phyloP scores from a whole-genome alignment of 2,888 invertebrate species.

The Drosophila mettleri region DNA sequence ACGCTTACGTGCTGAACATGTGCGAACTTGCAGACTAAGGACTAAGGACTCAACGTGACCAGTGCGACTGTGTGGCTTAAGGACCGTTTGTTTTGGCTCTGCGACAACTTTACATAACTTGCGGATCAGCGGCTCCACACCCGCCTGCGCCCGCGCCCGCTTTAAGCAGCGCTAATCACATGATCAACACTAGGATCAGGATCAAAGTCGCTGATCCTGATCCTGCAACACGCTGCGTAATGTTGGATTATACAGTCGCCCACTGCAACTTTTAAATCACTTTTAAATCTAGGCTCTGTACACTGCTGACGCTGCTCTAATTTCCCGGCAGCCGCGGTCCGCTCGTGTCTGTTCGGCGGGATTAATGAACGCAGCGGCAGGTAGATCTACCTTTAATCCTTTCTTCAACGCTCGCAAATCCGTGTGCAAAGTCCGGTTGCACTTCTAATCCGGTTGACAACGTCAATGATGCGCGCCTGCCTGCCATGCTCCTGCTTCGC shows the following conservation, averaged over 20 bases:
- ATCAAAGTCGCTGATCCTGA: constrained; percentile 60
- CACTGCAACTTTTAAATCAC: constrained; percentile 62
- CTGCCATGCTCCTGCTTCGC: constrained; percentile 2
- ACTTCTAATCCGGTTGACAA: constrained; percentile 72
- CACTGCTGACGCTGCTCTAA: constrained; percentile 48
- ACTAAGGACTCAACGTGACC: neutral
- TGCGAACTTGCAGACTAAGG: constrained; percentile 29
- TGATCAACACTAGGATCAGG: constrained; percentile 66
- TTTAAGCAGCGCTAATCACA: constrained; percentile 69
- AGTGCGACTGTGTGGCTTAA: constrained; percentile 34
- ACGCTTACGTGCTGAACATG: constrained; percentile 43
- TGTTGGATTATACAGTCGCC: constrained; percentile 70
- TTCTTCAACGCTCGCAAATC: constrained; percentile 58
- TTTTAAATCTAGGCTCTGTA: constrained; percentile 41
- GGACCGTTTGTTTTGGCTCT: constrained; percentile 57
- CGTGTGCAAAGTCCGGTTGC: constrained; percentile 70
- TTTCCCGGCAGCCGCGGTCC: constrained; percentile 49
- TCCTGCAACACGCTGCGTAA: constrained; percentile 58
- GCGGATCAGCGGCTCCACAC: constrained; percentile 62
- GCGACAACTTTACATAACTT: constrained; percentile 72
- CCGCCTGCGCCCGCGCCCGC: constrained; percentile 61
- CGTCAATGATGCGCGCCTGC: constrained; percentile 54
- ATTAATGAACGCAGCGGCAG: constrained; percentile 67
- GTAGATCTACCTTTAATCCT: constrained; percentile 72
- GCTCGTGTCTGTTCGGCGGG: constrained; percentile 48